Percentiles rank a stretch among this genome's conserved stretches.
Evolutionary conservation across 2,888 invertebrate genomes (phyloP).

Genomic region (Neoascia interrupta): DNA sequence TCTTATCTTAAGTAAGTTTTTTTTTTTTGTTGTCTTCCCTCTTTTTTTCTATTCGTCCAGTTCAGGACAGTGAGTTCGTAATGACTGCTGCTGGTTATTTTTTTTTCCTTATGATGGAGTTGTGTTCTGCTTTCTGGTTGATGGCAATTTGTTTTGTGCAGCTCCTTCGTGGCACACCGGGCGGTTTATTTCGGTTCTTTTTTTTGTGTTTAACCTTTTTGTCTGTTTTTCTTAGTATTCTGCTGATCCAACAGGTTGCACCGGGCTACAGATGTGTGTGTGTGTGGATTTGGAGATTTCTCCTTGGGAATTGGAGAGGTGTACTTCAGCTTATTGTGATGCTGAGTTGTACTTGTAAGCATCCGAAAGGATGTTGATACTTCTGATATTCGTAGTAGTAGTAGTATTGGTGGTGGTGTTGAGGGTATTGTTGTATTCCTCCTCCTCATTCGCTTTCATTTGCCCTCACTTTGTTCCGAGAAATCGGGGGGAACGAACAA

Average conservation of each 20-base stretch:
- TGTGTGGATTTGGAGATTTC: constrained; percentile 53
- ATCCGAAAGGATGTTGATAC: constrained; percentile 43
- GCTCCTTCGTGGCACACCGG: constrained; percentile 66
- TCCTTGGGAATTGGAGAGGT: constrained; percentile 57
- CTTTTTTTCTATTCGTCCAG: constrained; percentile 2
- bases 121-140: constrained; percentile 39
- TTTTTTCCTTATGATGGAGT: constrained; percentile 9
- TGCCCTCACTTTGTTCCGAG: constrained; percentile 39
- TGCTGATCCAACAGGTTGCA: constrained; percentile 67
- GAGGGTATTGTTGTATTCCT: constrained; percentile 47
- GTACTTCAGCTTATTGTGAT: constrained; percentile 55
- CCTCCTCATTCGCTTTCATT: constrained; percentile 62
- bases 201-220: constrained; percentile 16
- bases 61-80: constrained; percentile 47
- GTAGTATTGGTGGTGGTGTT: constrained; percentile 33
- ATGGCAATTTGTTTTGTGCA: constrained; percentile 66
- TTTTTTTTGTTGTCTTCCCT: neutral
- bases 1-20: too few species aligned
- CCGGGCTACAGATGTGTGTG: constrained; percentile 40
- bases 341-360: constrained; percentile 32
- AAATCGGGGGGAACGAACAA: too few species aligned
- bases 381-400: constrained; percentile 21
- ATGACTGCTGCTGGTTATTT: constrained; percentile 14
- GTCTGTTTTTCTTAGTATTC: constrained; percentile 63
- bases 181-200: constrained; percentile 21